Percentiles rank a stretch among this genome's conserved stretches.
Conservation (phyloP, 2,888 invertebrate genomes). For the Dione juno region DNA sequence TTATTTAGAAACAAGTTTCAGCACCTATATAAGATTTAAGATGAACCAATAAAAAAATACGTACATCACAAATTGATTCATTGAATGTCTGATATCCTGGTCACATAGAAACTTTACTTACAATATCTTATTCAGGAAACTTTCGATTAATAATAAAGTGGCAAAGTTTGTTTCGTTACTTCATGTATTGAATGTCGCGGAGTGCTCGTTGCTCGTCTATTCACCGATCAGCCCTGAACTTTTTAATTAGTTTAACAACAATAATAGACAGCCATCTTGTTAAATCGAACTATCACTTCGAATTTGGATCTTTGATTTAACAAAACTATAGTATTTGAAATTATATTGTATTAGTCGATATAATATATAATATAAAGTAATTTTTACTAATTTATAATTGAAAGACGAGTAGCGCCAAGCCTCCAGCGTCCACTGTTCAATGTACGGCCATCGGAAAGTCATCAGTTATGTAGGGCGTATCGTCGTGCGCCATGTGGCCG, state of each 20-base stretch:
- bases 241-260: constrained; percentile 78
- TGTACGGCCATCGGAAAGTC: constrained; percentile 82
- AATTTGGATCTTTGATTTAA: constrained; percentile 30
- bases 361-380: neutral
- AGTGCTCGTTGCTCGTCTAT: constrained; percentile 55
- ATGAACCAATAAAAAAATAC: neutral
- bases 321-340: neutral
- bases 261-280: constrained; percentile 68
- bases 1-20: neutral
- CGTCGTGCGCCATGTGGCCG: constrained; percentile 78
- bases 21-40: neutral
- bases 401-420: constrained; percentile 30
- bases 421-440: constrained; percentile 53
- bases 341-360: neutral
- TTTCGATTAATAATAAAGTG: constrained; percentile 34
- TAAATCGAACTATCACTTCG: constrained; percentile 58
- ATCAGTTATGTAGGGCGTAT: constrained; percentile 81
- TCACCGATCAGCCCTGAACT: constrained; percentile 65
- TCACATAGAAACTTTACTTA: constrained; percentile 4
- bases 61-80: constrained; percentile 20
- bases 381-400: constrained; percentile 43
- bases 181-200: constrained; percentile 54
- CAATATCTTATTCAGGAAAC: constrained; percentile 24
- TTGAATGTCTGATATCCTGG: constrained; percentile 16
- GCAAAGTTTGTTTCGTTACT: constrained; percentile 41